phyloP scores from a whole-genome alignment of 2,888 invertebrate species.

The Brachypterus glaber region DNA sequence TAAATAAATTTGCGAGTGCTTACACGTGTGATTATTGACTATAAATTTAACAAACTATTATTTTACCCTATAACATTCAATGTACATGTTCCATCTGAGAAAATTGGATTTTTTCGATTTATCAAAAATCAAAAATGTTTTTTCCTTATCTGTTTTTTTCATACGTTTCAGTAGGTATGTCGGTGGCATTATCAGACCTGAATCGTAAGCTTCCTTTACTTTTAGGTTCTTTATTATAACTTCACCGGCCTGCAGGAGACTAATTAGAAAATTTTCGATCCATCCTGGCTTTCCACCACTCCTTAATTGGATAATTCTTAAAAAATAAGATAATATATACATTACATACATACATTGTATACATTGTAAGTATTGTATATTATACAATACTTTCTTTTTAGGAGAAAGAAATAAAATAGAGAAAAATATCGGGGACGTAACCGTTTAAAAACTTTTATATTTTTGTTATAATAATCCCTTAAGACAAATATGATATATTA shows the following conservation, averaged over 20 bases:
- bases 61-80: neutral
- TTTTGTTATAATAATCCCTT: too few species aligned
- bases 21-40: too few species aligned
- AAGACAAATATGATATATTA: too few species aligned
- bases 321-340: too few species aligned
- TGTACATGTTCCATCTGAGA: neutral
- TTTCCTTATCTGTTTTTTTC: too few species aligned
- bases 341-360: too few species aligned
- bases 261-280: slow-evolving; percentile 55
- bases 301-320: slow-evolving; percentile 46
- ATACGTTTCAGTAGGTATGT: slow-evolving; percentile 34
- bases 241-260: slow-evolving; percentile 47
- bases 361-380: too few species aligned
- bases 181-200: slow-evolving; percentile 33
- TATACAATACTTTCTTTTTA: too few species aligned
- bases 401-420: neutral
- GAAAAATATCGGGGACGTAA: too few species aligned
- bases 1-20: too few species aligned
- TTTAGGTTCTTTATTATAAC: slow-evolving; percentile 41
- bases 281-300: slow-evolving; percentile 57
- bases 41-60: neutral
- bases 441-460: too few species aligned
- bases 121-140: too few species aligned
- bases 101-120: neutral
- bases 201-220: slow-evolving; percentile 28